Evolutionary conservation across 2,113 vertebrate species (phyloP), one percentile per base, ranked within the genome.

Genomic region (Erythrocercus mccallii): DNA sequence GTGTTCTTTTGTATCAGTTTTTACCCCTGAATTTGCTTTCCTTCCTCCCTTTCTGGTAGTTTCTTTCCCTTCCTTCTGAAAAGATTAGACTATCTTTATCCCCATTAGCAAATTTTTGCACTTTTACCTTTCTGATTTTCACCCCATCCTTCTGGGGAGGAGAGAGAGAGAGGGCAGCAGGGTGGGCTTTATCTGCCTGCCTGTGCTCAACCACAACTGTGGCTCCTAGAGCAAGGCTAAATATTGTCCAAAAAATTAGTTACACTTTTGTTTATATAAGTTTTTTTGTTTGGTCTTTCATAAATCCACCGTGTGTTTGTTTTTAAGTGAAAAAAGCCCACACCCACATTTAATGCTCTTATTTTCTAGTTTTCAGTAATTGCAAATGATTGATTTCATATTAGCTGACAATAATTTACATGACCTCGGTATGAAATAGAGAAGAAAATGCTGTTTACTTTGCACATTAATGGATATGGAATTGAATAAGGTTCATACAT

Each of bases 331-430:
- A 95, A 70, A 90, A 90, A 86, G n/a, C 38, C 40, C 40, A n/a
- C 51, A 79, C 3, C 69, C 24, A 57, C 30, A n/a, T 83, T 88
- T 88, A 20, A n/a, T 64, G 47, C 42, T 83, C 33, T 82, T 58
- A 35, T 86, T 76, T 95, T 65, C 50, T 73, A 48, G 77, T 85
- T 91, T 94, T 62, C 54, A 60, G 60, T 80, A 90, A 95, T 86
- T 90, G 64, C 50, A 73, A 91, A 83, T 70, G 86, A 88, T 74
- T 93, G 40, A 90, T 73, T 92, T 88, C 38, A 78, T 37, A 81
- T 74, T 90, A 90, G 17, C 37, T 90, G 81, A 81, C 56, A 84
- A 81, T 87, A 82, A 88, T 82, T 90, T 77, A 61, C 45, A 77
- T 24, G 15, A 78, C 5, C 33, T 60, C 62, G 66, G 31, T n/a